Evolutionary conservation across 1,140 invertebrate genomes (phyloP).

Genomic region (Psix sp.): DNA sequence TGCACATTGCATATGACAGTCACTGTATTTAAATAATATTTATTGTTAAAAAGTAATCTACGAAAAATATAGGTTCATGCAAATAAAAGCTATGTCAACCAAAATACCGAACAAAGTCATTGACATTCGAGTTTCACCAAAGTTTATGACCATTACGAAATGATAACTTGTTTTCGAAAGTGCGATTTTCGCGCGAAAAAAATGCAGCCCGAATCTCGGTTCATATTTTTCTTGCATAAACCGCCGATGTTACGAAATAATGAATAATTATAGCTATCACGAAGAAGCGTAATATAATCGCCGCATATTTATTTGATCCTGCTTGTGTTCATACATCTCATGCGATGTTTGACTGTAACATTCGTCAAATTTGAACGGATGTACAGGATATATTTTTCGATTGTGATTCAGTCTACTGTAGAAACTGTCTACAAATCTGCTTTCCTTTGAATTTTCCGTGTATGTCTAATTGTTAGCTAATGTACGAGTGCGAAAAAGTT

Average conservation of each 20-base stretch:
- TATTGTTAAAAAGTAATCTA: too few species aligned
- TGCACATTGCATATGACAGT: too few species aligned
- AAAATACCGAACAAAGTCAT: constrained; percentile 23
- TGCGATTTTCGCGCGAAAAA: constrained; percentile 1
- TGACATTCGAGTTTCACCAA: constrained; percentile 55
- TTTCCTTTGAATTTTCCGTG: constrained; percentile 28
- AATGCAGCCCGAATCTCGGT: too few species aligned
- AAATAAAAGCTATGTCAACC: too few species aligned
- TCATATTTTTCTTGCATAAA: too few species aligned
- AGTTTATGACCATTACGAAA: constrained; percentile 58
- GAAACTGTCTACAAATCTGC: constrained; percentile 31
- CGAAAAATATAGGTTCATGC: too few species aligned
- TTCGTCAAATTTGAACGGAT: constrained; percentile 36
- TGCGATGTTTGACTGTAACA: constrained; percentile 50
- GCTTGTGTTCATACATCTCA: constrained; percentile 60
- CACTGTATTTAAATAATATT: too few species aligned
- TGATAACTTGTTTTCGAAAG: constrained; percentile 34
- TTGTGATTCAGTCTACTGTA: constrained; percentile 67
- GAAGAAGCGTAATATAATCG: constrained; percentile 65
- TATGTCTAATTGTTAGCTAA: constrained; percentile 58
- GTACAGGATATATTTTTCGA: constrained; percentile 48
- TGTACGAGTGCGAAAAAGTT: constrained; percentile 53
- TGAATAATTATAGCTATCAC: constrained; percentile 34
- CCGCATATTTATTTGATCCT: constrained; percentile 68
- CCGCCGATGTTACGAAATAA: constrained; percentile 28